Base-by-base conservation (phyloP, 2,113 vertebrate species). In the Halcyon senegalensis region DNA sequence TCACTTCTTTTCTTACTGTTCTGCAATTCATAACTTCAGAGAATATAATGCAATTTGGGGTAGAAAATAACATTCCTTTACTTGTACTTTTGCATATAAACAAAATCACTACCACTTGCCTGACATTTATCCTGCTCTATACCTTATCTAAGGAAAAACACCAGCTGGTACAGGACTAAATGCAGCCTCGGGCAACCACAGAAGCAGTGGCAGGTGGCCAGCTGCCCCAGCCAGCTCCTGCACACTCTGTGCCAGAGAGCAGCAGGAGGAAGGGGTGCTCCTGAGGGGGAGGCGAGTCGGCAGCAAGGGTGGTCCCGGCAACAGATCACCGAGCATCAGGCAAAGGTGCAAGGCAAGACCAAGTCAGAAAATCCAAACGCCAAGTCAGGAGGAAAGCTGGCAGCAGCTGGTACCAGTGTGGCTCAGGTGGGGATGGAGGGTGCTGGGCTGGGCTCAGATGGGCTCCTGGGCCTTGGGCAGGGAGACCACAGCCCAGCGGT, bases 211-310 rank as follows among this genome's bases (percentile, higher is more conserved):
- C 51, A 86, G 51, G 9, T 11, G 3, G 63, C n/a, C 10, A 33
- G 43, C 21, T 37, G 67, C 24, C 44, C n/a, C 35, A 43, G 53
- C n/a, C 44, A 79, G 60, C 35, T 62, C 62, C 58, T 21, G 28
- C 72, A 12, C 3, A 25, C n/a, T 30, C 0, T 0, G 31, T 28
- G 64, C 7, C 2, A 0, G 20, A 72, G 11, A 77, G 59, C 79
- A 59, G 79, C 33, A 30, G 25, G 13, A 79, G 16, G 58, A 23
- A 46, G 11, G 37, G 18, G 1, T 24, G 63, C 27, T 53, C 27
- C 39, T 0, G 0, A 62, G 9, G 4, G 15, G 7, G 0, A 33
- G 13, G 4, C 0, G 2, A 50, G 35, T 25, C 0, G 0, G 33
- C 67, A 46, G 18, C 8, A 1, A 84, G 46, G 25, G 33, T 41